Percentiles rank a stretch among this genome's conserved stretches.
phyloP scores from a whole-genome alignment of 1,140 invertebrate genomes.

The Cylas formicarius region DNA sequence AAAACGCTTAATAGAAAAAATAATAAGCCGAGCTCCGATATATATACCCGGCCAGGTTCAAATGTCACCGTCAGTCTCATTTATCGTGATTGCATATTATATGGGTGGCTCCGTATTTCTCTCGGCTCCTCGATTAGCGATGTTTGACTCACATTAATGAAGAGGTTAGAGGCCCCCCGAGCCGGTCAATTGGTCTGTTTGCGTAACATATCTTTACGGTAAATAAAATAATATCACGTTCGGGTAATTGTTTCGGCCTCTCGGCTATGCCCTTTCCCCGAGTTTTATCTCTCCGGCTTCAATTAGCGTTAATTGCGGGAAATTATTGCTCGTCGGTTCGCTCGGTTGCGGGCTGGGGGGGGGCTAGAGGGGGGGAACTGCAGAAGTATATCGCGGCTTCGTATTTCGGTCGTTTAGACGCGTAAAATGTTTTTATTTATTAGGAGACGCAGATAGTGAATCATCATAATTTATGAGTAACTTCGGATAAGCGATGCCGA shows the following conservation, averaged over 20 bases:
- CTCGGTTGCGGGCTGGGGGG: no score
- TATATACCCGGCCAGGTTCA: not conserved
- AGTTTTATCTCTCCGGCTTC: no score
- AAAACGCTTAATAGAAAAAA: no score
- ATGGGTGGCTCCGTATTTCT: conserved; percentile 16
- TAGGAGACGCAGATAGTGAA: no score
- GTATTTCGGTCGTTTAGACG: no score
- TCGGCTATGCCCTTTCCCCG: not conserved
- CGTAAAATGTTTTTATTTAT: no score
- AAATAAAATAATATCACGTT: conserved; percentile 5
- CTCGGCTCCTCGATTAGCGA: conserved; percentile 18
- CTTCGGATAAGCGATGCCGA: no score
- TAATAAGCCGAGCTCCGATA: not conserved
- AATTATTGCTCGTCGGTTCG: no score
- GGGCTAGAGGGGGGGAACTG: no score
- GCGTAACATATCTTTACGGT: conserved; percentile 30
- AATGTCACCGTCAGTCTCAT: conserved; percentile 2
- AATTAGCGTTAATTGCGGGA: no score
- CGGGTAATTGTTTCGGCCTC: conserved; percentile 27
- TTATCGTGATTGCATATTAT: conserved; percentile 5
- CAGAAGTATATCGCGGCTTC: no score
- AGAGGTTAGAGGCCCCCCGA: conserved; percentile 26
- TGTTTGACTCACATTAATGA: conserved; percentile 33
- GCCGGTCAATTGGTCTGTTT: conserved; percentile 33
- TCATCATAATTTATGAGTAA: no score